phyloP scores from a whole-genome alignment of 2,888 invertebrate genomes.

The Volucella zonaria region DNA sequence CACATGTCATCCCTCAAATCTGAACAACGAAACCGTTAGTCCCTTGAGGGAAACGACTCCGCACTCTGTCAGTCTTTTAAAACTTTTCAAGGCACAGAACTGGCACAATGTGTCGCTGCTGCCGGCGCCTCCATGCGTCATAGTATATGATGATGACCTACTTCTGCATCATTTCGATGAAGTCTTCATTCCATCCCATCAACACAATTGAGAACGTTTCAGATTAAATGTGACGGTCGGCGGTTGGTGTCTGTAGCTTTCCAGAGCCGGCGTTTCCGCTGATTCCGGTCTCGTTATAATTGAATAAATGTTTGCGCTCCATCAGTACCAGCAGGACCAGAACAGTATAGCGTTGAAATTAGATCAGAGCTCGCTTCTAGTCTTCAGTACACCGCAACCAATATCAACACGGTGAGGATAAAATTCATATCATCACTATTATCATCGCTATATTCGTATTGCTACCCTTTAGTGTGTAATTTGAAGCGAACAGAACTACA shows the following conservation, averaged over 20 bases:
- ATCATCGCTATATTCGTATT: not conserved
- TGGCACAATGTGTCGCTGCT: slow-evolving; percentile 35
- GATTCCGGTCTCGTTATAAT: slow-evolving; percentile 65
- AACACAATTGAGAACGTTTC: slow-evolving; percentile 39
- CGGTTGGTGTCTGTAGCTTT: not conserved
- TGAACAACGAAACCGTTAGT: slow-evolving; percentile 7
- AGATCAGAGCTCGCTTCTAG: slow-evolving; percentile 40
- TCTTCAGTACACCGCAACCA: slow-evolving; percentile 46
- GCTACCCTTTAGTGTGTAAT: slow-evolving; percentile 41
- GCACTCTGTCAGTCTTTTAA: slow-evolving; percentile 45
- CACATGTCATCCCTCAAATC: slow-evolving; percentile 44
- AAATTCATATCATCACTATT: slow-evolving; percentile 20
- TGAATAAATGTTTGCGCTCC: slow-evolving; percentile 71
- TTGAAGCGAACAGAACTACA: slow-evolving; percentile 58
- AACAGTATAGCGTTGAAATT: slow-evolving; percentile 49
- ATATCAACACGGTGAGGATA: slow-evolving; percentile 60
- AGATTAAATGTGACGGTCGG: slow-evolving; percentile 51
- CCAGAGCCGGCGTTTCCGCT: slow-evolving; percentile 22
- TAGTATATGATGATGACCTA: slow-evolving; percentile 49
- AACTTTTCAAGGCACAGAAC: slow-evolving; percentile 42
- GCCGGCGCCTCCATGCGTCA: slow-evolving; percentile 50
- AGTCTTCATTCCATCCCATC: slow-evolving; percentile 37
- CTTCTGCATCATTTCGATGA: slow-evolving; percentile 43
- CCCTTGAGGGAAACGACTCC: not conserved
- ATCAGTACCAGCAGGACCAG: slow-evolving; percentile 6